A percentile compares a stretch with the other conserved stretches of the same genome.
Conservation (phyloP, 2,113 vertebrate genomes). For the Papio anubis region DNA sequence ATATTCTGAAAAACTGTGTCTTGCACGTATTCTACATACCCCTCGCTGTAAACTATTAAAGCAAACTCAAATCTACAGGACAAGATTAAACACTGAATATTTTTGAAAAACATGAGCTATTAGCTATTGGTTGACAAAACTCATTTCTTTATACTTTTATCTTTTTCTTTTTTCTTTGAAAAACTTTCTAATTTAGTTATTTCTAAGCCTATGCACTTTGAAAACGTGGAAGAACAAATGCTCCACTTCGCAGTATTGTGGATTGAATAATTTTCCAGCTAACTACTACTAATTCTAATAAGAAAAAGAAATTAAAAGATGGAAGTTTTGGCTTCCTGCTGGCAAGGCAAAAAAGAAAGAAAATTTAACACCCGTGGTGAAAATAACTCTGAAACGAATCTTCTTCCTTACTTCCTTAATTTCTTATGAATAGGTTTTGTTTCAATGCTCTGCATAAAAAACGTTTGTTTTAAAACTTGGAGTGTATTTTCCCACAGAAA, state of each 20-base stretch:
- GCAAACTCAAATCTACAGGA: not conserved
- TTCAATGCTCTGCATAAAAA: not conserved
- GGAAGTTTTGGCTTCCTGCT: too few species aligned
- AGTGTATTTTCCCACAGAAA: constrained; percentile 23
- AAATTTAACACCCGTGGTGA: not conserved
- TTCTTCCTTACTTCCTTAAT: constrained; percentile 43
- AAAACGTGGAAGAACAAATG: constrained; percentile 5
- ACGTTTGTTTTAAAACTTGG: not conserved
- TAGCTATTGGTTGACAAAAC: not conserved
- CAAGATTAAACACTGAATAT: not conserved
- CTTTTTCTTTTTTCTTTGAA: not conserved
- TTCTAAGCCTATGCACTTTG: not conserved
- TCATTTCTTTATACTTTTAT: not conserved
- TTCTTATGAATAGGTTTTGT: not conserved
- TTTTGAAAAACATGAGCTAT: not conserved
- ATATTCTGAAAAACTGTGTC: not conserved
- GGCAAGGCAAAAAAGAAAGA: not conserved
- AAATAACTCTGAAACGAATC: not conserved
- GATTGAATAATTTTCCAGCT: not conserved
- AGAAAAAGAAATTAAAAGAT: constrained; percentile 29
- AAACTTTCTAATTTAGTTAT: not conserved
- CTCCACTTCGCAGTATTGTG: not conserved
- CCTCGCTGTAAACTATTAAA: not conserved
- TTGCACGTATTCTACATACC: not conserved
- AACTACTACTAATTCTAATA: not conserved